Percentiles rank a stretch among this genome's conserved stretches.
Evolutionary conservation across 2,113 vertebrate species (phyloP).

Genomic region (Xiphorhynchus elegans): DNA sequence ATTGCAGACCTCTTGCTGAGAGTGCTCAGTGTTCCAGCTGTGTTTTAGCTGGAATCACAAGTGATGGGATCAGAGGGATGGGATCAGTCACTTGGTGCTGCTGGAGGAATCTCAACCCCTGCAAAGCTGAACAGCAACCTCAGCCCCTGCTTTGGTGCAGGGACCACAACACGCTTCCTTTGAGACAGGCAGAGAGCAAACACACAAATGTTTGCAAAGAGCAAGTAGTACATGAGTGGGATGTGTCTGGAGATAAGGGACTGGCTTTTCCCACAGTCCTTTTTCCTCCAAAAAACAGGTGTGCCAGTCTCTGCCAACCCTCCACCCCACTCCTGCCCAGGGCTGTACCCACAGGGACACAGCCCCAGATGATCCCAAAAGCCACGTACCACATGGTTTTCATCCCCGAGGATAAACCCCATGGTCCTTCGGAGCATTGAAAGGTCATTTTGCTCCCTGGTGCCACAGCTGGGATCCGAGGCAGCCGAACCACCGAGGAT

Average conservation of each 20-base stretch:
- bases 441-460: not conserved
- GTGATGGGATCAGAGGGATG: not conserved
- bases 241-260: not conserved
- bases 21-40: not conserved
- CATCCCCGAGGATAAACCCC: not conserved
- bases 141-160: rapidly evolving
- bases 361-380: not conserved
- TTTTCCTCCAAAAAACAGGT: not conserved
- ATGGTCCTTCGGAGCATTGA: not conserved
- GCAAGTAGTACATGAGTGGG: not conserved
- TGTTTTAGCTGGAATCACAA: not conserved
- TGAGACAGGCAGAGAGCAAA: not conserved
- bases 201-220: not conserved
- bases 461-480: not conserved
- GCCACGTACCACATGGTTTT: not conserved
- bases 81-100: conserved; percentile 19
- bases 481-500: not conserved
- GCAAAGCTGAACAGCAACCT: not conserved
- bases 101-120: not conserved
- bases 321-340: not conserved
- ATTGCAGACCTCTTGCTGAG: conserved; percentile 12
- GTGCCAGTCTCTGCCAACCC: not conserved
- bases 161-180: rapidly evolving
- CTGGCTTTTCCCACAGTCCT: not conserved
- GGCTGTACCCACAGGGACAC: not conserved